A percentile compares a stretch with the other conserved stretches of the same genome.
These are phyloP conservation scores for Sycophila sp. DNA, from an alignment of 1,140 invertebrate genomes.

Conservation along the genomic window DNA sequence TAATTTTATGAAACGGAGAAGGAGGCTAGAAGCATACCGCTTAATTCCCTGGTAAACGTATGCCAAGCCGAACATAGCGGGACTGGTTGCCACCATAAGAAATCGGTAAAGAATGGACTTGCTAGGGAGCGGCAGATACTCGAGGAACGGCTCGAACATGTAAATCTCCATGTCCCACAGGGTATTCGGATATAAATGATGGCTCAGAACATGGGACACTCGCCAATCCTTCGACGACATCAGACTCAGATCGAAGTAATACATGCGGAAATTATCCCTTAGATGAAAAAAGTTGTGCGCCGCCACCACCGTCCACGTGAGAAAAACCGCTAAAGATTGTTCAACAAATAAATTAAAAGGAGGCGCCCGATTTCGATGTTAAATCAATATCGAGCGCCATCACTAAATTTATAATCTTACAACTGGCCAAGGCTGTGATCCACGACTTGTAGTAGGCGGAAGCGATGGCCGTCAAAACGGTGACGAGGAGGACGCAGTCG, in stretches of 20 bases:
- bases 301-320: constrained; percentile 70
- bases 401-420: constrained; percentile 31
- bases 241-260: constrained; percentile 77
- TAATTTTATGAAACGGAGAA: too few species aligned
- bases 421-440: constrained; percentile 40
- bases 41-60: constrained; percentile 60
- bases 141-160: constrained; percentile 75
- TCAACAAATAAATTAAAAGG: neutral
- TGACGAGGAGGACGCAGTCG: constrained; percentile 66
- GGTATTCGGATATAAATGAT: constrained; percentile 85
- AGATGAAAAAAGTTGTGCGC: constrained; percentile 88
- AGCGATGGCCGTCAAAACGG: constrained; percentile 66
- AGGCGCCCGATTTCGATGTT: neutral
- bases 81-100: constrained; percentile 58
- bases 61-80: constrained; percentile 64
- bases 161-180: constrained; percentile 80
- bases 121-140: constrained; percentile 70
- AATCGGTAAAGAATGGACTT: constrained; percentile 57
- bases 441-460: constrained; percentile 60
- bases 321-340: constrained; percentile 50
- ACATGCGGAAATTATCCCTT: constrained; percentile 84
- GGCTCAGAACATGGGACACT: constrained; percentile 80
- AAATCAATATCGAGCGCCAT: neutral
- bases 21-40: constrained; percentile 66
- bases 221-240: constrained; percentile 80